These are phyloP conservation scores for Steinernema feltiae DNA, from an alignment of 1,140 invertebrate genomes.

Conservation along the genomic window DNA sequence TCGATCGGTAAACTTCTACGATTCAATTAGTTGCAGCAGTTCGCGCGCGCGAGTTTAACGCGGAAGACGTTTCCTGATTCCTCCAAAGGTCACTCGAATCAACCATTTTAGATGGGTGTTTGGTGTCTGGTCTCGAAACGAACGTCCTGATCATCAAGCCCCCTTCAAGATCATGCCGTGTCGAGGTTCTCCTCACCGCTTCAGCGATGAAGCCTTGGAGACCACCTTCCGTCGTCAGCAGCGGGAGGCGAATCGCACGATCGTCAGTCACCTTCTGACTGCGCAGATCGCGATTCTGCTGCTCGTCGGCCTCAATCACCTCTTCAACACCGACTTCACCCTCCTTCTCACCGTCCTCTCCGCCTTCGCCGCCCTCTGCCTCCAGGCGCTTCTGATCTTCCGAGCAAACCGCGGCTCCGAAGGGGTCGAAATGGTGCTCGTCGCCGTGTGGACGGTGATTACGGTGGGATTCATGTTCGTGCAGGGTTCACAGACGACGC, in stretches of 20 bases:
- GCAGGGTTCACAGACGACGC: background rate
- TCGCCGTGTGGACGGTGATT: background rate
- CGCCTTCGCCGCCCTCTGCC: slow-evolving; percentile 1
- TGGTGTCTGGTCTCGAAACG: background rate
- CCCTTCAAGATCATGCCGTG: slow-evolving; percentile 1
- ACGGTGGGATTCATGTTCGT: background rate
- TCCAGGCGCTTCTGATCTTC: background rate
- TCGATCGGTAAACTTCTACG: background rate
- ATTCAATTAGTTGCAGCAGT: background rate
- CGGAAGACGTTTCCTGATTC: background rate
- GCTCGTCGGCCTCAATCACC: background rate
- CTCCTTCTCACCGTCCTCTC: background rate
- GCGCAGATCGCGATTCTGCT: background rate
- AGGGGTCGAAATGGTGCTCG: background rate
- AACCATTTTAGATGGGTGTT: background rate
- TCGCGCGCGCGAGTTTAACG: background rate
- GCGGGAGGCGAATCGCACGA: background rate
- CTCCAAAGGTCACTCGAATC: background rate
- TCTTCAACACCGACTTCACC: background rate
- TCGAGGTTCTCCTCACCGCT: background rate
- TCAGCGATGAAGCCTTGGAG: background rate
- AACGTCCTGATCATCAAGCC: background rate
- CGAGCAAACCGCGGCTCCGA: background rate
- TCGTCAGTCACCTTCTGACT: background rate
- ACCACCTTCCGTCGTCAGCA: background rate